Evolutionary conservation across 2,888 invertebrate species (phyloP), one percentile per base, ranked within the genome.

Genomic region (Apamea sordens): DNA sequence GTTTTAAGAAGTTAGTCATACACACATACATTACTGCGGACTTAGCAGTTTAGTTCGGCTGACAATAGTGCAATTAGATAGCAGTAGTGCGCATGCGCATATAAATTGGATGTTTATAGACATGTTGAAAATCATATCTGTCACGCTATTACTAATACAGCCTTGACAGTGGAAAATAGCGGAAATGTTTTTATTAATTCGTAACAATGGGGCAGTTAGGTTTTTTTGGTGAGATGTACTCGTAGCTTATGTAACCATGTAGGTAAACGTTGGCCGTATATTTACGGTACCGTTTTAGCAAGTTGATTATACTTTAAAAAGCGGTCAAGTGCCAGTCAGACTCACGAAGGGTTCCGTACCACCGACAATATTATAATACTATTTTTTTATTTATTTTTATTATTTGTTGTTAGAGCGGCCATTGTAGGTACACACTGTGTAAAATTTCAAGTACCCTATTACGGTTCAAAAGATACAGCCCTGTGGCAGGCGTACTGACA

Each of bases 61-160:
- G 28, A 84, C 84, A 84, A 84, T 84, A 72, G 79, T 67, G 86
- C 86, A 86, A 84, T 84, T 83, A 79, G 32, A 13, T 32, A 72
- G n/a, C 36, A 44, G 15, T 28, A 36, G n/a, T 28, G 50, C 64
- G 84, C 76, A 44, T 64, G 72, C 72, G 84, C 86, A 84, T 84
- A 84, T 59, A 86, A 73, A 84, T 83, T 21, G 56, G 21, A 63
- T 69, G 59, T 73, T 83, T 74, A 86, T 77, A 65, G 2, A 61
- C 36, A 41, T 63, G 74, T 80, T 74, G 56, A 59, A 79, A 80
- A 53, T 81, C 28, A 85, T 69, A 21, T 63, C 50, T 28, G 81
- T 53, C 68, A 84, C 36, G 56, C 79, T 13, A 68, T 65, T 61
- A 61, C 15, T 76, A 69, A 41, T 32, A 32, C 32, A 36, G 21